These are phyloP conservation scores for Heliconius cydno DNA, from an alignment of 2,888 invertebrate genomes.

Conservation along the genomic window DNA sequence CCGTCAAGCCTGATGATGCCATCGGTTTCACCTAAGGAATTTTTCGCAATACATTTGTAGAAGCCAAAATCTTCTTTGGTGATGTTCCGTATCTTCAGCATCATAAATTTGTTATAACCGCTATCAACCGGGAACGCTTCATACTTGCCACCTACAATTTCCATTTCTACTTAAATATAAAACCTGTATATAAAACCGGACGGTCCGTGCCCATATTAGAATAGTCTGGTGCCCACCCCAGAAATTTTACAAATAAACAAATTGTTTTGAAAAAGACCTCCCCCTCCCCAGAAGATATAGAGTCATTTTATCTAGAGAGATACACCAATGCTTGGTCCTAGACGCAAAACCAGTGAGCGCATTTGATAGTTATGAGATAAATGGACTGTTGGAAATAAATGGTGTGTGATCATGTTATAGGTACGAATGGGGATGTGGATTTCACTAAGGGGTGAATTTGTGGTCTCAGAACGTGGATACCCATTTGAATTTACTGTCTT, in stretches of 20 bases:
- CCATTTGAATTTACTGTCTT: slow-evolving; percentile 45
- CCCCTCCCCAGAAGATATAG: no score
- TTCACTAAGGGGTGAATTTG: slow-evolving; percentile 43
- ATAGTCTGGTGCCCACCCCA: no score
- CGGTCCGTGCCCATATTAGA: no score
- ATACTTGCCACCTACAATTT: slow-evolving; percentile 93
- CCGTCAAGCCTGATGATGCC: slow-evolving; percentile 95
- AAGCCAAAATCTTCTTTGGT: slow-evolving; percentile 92
- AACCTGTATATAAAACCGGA: slow-evolving; percentile 57
- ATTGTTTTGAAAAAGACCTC: no score
- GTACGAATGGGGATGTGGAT: slow-evolving; percentile 37
- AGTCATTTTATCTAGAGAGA: no score
- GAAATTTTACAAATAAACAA: no score
- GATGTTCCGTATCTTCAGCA: slow-evolving; percentile 93
- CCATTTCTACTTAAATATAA: slow-evolving; percentile 85
- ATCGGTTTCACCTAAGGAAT: slow-evolving; percentile 94
- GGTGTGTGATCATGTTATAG: slow-evolving; percentile 44
- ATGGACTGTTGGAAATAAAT: slow-evolving; percentile 45
- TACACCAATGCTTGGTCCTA: slow-evolving; percentile 7
- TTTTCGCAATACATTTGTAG: slow-evolving; percentile 96
- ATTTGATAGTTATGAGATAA: slow-evolving; percentile 45
- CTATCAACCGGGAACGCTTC: slow-evolving; percentile 93
- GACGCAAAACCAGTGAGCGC: slow-evolving; percentile 35
- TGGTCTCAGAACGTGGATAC: slow-evolving; percentile 41
- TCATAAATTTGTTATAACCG: slow-evolving; percentile 96